Percentiles rank a stretch among this genome's conserved stretches.
These are phyloP conservation scores for Raphicerus campestris DNA, from an alignment of 2,113 vertebrate genomes.

Conservation along the genomic window DNA sequence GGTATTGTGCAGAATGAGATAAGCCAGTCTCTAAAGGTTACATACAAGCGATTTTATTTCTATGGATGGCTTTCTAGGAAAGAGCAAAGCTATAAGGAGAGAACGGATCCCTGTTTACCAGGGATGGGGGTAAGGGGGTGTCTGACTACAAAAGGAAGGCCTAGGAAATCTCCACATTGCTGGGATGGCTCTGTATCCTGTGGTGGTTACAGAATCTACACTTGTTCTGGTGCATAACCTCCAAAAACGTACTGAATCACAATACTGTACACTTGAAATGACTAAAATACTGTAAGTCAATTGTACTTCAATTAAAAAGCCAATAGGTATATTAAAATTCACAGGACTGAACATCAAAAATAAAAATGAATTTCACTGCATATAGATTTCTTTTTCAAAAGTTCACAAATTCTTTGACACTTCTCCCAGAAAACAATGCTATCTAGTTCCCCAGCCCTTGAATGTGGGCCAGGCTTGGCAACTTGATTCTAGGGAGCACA, in stretches of 20 bases:
- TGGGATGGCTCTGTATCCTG: not conserved
- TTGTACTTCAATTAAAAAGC: not conserved
- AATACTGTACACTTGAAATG: not conserved
- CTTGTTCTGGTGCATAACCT: not conserved
- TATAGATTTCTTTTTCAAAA: not conserved
- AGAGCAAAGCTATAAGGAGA: not conserved
- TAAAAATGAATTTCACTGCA: not conserved
- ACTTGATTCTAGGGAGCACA: not conserved
- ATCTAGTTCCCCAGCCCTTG: not conserved
- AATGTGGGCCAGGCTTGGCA: not conserved
- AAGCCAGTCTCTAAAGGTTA: not conserved
- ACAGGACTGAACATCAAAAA: not conserved
- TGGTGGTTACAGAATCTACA: not conserved
- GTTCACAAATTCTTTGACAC: not conserved
- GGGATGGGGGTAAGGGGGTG: not conserved
- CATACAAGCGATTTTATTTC: not conserved
- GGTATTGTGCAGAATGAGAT: not conserved
- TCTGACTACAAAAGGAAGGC: not conserved
- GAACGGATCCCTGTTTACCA: not conserved
- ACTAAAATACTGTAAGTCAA: not conserved
- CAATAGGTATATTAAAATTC: not conserved
- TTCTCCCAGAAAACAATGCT: not conserved
- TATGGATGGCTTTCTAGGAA: not conserved
- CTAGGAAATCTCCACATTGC: not conserved
- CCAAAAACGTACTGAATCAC: not conserved